Conservation (phyloP, 92 coral and sea anemone species). For the Epizoanthus stellaris region DNA sequence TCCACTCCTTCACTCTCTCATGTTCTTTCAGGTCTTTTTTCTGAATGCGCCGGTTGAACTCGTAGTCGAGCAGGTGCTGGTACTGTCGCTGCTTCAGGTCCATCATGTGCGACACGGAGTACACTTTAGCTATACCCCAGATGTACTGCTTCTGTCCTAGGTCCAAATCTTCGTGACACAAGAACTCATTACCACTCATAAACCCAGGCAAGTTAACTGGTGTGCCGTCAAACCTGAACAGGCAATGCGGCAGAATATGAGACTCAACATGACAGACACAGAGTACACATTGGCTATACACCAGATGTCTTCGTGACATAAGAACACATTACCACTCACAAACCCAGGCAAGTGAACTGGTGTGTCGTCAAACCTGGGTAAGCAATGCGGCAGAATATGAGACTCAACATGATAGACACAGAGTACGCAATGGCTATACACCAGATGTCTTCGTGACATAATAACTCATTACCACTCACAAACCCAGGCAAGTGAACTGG, state of each 20-base stretch:
- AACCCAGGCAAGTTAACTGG: slow-evolving; percentile 80
- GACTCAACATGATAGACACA: too few relatives aligned
- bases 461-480: slow-evolving; percentile 78
- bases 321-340: slow-evolving; percentile 78
- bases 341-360: slow-evolving; percentile 80
- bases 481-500: slow-evolving; percentile 80
- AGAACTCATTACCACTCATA: slow-evolving; percentile 79
- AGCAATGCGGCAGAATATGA: slow-evolving; percentile 40
- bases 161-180: slow-evolving; percentile 80
- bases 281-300: too few relatives aligned
- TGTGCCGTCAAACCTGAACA: slow-evolving; percentile 80
- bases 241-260: slow-evolving; percentile 40
- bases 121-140: slow-evolving; percentile 95
- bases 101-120: slow-evolving; percentile 87
- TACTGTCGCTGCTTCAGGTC: slow-evolving; percentile 88
- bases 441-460: slow-evolving; percentile 41
- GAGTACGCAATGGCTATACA: too few relatives aligned
- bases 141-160: slow-evolving; percentile 98
- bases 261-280: too few relatives aligned
- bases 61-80: slow-evolving; percentile 87
- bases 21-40: slow-evolving; percentile 81
- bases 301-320: slow-evolving; percentile 41
- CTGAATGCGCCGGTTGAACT: slow-evolving; percentile 83
- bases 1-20: slow-evolving; percentile 86
- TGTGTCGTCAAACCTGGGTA: slow-evolving; percentile 79